Conservation (phyloP, 2,888 invertebrate genomes). For the Steinernema carpocapsae region DNA sequence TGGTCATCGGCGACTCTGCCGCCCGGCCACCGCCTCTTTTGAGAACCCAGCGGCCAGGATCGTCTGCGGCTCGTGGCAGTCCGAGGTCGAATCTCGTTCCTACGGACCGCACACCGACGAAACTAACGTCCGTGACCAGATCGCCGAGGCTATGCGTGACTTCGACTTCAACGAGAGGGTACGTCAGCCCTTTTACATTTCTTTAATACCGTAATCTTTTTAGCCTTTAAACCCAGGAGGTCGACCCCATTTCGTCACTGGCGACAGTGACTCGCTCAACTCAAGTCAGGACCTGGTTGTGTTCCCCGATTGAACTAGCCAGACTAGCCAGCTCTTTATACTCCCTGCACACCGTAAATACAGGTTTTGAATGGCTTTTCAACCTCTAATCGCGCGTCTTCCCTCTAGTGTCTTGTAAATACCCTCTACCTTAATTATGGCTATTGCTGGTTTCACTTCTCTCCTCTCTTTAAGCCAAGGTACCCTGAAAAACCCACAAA, state of each 20-base stretch:
- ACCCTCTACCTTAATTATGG: not conserved
- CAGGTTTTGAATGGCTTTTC: constrained; percentile 18
- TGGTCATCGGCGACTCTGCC: constrained; percentile 53
- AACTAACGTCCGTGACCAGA: constrained; percentile 42
- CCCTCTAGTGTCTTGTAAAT: constrained; percentile 5
- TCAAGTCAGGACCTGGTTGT: constrained; percentile 23
- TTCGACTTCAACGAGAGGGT: constrained; percentile 36
- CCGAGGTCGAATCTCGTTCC: constrained; percentile 45
- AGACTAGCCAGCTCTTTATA: too few relatives aligned
- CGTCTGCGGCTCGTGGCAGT: constrained; percentile 59
- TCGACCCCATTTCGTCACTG: not conserved
- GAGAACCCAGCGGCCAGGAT: constrained; percentile 48
- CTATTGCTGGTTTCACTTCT: not conserved
- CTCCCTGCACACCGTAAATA: too few relatives aligned
- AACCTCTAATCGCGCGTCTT: not conserved
- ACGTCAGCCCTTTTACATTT: not conserved
- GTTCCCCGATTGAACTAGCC: constrained; percentile 4
- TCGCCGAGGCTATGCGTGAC: constrained; percentile 58
- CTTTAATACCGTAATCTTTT: not conserved
- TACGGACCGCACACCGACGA: constrained; percentile 10
- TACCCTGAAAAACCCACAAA: constrained; percentile 13
- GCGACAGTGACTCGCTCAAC: constrained; percentile 11
- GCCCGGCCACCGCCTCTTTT: constrained; percentile 37
- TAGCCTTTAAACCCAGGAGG: not conserved
- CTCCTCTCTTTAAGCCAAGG: not conserved